Percentiles rank a stretch among this genome's conserved stretches.
These are phyloP conservation scores for Vanessa atalanta DNA, from an alignment of 1,140 invertebrate genomes.

Conservation along the genomic window DNA sequence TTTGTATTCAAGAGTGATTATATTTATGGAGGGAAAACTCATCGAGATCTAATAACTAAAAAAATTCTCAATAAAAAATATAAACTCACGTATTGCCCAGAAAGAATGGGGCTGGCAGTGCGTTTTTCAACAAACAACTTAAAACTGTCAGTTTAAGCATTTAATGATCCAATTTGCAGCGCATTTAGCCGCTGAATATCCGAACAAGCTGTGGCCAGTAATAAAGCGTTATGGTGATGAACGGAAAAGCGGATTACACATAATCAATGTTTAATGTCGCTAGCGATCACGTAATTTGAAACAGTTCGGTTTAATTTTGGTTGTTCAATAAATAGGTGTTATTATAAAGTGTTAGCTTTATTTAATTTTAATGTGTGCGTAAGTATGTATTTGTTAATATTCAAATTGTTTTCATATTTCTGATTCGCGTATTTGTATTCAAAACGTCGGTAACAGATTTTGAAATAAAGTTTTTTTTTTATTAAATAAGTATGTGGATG, in stretches of 20 bases:
- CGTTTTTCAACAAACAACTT: constrained; percentile 38
- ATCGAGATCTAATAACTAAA: background rate
- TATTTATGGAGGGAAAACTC: background rate
- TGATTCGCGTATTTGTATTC: too few species aligned
- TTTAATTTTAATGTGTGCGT: background rate
- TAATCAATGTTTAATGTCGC: constrained; percentile 19
- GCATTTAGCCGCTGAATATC: constrained; percentile 38
- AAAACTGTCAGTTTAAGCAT: constrained; percentile 40
- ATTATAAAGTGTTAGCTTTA: background rate
- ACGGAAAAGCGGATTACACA: constrained; percentile 29
- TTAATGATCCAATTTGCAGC: constrained; percentile 49
- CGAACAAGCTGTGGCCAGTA: constrained; percentile 36
- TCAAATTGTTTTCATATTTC: background rate
- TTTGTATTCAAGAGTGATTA: too few species aligned
- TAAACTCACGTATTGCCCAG: background rate
- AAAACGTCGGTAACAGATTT: too few species aligned
- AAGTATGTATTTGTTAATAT: background rate
- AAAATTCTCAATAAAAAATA: background rate
- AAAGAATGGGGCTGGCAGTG: constrained; percentile 14
- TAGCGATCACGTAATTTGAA: constrained; percentile 10
- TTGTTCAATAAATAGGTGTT: constrained; percentile 1
- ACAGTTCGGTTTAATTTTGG: constrained; percentile 14
- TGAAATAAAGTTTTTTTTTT: too few species aligned
- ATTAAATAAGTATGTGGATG: too few species aligned
- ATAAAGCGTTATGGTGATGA: constrained; percentile 41